Evolutionary conservation across 2,113 vertebrate genomes (phyloP).

Genomic region (Xiphophorus couchianus): DNA sequence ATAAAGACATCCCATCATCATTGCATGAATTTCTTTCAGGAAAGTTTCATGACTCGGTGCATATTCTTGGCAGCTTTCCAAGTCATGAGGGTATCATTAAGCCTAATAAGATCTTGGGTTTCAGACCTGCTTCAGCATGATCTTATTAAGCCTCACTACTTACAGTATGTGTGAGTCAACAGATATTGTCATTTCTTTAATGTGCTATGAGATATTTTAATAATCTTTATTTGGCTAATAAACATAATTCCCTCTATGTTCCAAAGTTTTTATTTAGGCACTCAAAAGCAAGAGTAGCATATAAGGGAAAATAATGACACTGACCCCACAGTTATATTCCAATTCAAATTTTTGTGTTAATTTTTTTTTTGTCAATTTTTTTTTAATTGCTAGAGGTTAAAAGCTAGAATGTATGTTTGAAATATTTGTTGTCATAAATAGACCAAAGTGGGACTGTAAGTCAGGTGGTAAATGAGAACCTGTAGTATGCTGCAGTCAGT

Average conservation of each 20-base stretch:
- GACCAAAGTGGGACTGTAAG: slow-evolving; percentile 38
- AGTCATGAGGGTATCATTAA: slow-evolving; percentile 33
- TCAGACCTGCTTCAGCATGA: slow-evolving; percentile 25
- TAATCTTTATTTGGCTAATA: background rate
- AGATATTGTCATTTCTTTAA: background rate
- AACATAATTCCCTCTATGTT: too few species aligned
- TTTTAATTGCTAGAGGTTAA: background rate
- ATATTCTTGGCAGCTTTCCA: slow-evolving; percentile 38
- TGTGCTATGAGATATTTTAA: background rate
- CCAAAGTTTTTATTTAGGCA: too few species aligned
- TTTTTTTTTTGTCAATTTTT: background rate
- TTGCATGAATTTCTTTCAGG: slow-evolving; percentile 5
- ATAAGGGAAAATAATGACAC: too few species aligned
- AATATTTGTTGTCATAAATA: slow-evolving; percentile 30
- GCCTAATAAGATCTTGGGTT: slow-evolving; percentile 40
- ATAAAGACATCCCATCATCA: slow-evolving; percentile 15
- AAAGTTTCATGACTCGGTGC: slow-evolving; percentile 22
- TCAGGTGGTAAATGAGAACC: slow-evolving; percentile 12
- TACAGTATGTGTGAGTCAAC: background rate
- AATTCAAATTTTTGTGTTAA: background rate
- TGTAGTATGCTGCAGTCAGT: background rate
- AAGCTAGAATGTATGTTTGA: background rate
- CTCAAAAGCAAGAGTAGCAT: too few species aligned
- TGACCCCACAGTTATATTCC: too few species aligned
- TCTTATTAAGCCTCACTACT: slow-evolving; percentile 16